A percentile compares a stretch with the other conserved stretches of the same genome.
Evolutionary conservation across 2,888 invertebrate species (phyloP).

Genomic region (Osmoderma eremita): DNA sequence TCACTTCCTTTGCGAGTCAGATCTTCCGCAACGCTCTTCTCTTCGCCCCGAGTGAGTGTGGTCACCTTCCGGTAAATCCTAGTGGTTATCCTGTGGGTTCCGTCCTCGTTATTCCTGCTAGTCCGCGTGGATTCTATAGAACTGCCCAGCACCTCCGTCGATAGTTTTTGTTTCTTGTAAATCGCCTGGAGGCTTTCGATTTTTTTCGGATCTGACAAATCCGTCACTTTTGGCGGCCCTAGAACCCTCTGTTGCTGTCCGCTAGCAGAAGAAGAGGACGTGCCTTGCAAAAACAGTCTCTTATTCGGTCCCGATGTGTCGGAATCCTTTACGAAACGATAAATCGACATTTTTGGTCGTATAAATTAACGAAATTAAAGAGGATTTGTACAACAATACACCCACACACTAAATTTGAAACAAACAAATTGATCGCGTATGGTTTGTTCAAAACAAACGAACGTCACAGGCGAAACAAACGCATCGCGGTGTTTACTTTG

Average conservation of each 20-base stretch:
- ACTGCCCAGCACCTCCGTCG: slow-evolving; percentile 86
- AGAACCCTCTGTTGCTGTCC: slow-evolving; percentile 43
- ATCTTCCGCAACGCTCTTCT: slow-evolving; percentile 78
- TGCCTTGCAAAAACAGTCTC: slow-evolving; percentile 80
- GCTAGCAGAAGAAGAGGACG: slow-evolving; percentile 60
- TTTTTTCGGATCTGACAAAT: slow-evolving; percentile 55
- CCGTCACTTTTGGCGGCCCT: slow-evolving; percentile 61
- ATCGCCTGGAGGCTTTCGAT: slow-evolving; percentile 77
- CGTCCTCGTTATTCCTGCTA: slow-evolving; percentile 80
- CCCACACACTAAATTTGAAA: neutral
- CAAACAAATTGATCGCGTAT: no score
- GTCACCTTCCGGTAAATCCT: slow-evolving; percentile 89
- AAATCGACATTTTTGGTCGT: slow-evolving; percentile 67
- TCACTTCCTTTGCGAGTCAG: slow-evolving; percentile 69
- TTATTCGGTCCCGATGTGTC: slow-evolving; percentile 67
- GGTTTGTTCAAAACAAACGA: slow-evolving; percentile 2
- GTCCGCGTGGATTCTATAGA: slow-evolving; percentile 86
- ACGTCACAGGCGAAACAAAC: slow-evolving; percentile 25
- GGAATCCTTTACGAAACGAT: slow-evolving; percentile 76
- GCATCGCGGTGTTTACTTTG: slow-evolving; percentile 21
- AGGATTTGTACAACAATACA: neutral
- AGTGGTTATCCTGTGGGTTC: slow-evolving; percentile 84
- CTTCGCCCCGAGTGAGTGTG: slow-evolving; percentile 86
- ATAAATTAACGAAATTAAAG: neutral
- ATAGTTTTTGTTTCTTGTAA: slow-evolving; percentile 82